Evolutionary conservation across 2,888 invertebrate species (phyloP).

Genomic region (Campoplex nolae): DNA sequence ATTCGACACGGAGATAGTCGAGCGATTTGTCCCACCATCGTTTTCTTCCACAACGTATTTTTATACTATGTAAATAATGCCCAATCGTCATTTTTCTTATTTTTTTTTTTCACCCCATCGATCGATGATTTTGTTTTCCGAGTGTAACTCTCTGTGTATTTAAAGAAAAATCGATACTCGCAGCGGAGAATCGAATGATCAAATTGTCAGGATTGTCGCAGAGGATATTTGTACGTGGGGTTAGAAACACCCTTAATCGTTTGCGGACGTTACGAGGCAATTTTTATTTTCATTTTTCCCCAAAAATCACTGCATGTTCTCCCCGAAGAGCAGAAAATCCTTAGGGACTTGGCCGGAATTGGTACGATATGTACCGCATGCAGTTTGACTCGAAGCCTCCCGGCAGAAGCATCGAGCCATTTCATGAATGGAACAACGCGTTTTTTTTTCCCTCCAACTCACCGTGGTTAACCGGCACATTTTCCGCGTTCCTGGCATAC

Average conservation of each 20-base stretch:
- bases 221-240: neutral
- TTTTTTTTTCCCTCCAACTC: constrained; percentile 8
- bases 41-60: neutral
- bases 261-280: constrained; percentile 76
- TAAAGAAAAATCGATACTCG: neutral
- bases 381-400: neutral
- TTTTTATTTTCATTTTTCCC: constrained; percentile 59
- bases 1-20: neutral
- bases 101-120: neutral
- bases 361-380: neutral
- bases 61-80: neutral
- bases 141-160: neutral
- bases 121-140: neutral
- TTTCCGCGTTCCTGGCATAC: constrained; percentile 67
- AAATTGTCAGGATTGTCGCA: neutral
- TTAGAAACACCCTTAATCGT: neutral
- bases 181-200: constrained; percentile 57
- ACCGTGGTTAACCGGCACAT: constrained; percentile 63
- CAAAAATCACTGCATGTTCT: constrained; percentile 14
- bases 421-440: constrained; percentile 12
- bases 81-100: neutral
- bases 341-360: neutral
- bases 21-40: neutral
- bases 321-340: neutral
- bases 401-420: neutral